Evolutionary conservation across 2,888 invertebrate genomes (phyloP).

Genomic region (Ormia ochracea): DNA sequence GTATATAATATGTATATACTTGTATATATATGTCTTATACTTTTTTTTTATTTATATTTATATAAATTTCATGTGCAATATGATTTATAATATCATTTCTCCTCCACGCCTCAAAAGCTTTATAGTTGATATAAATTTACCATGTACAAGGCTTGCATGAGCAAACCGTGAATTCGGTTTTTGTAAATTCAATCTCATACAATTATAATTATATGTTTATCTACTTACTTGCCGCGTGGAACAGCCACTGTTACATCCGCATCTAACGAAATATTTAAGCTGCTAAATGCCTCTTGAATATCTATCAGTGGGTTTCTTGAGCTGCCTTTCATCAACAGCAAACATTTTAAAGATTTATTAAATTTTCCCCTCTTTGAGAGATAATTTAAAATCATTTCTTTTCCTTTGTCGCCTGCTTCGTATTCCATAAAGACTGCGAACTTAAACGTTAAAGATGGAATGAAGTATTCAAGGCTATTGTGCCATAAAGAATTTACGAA

Average conservation of each 20-base stretch:
- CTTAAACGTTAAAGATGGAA: slow-evolving; percentile 58
- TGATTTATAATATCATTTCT: no score
- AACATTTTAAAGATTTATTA: slow-evolving; percentile 66
- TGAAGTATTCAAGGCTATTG: neutral
- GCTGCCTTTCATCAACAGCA: slow-evolving; percentile 65
- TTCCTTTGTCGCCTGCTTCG: slow-evolving; percentile 52
- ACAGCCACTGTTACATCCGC: slow-evolving; percentile 71
- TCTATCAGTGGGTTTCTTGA: neutral
- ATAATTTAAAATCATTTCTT: slow-evolving; percentile 59
- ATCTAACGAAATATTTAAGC: slow-evolving; percentile 68
- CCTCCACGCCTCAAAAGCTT: no score
- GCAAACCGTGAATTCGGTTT: neutral
- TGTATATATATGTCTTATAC: no score
- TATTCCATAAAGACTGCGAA: slow-evolving; percentile 67
- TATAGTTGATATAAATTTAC: no score
- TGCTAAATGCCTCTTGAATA: slow-evolving; percentile 23
- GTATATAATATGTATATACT: no score
- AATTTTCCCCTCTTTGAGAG: slow-evolving; percentile 59
- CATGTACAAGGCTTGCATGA: no score
- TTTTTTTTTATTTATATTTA: no score
- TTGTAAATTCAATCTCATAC: neutral
- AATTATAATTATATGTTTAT: neutral
- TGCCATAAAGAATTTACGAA: slow-evolving; percentile 63
- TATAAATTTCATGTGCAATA: no score
- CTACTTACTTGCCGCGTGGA: slow-evolving; percentile 10